A percentile compares a stretch with the other conserved stretches of the same genome.
phyloP scores from a whole-genome alignment of 1,140 invertebrate species.

The Drosophila subobscura region DNA sequence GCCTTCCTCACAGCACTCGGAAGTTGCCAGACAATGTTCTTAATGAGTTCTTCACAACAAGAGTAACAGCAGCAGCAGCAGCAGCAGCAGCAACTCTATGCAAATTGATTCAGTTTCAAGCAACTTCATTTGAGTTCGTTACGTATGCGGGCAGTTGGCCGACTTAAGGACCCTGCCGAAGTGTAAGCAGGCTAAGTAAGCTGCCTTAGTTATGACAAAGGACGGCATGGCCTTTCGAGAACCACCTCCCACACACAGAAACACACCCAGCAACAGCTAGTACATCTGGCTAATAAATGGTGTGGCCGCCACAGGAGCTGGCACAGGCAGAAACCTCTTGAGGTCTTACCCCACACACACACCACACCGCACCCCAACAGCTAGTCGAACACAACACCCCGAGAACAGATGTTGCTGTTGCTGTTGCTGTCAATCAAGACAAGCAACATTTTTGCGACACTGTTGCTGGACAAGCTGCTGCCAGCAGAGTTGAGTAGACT shows the following conservation, averaged over 20 bases:
- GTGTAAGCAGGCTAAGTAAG: constrained; percentile 41
- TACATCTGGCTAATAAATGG: constrained; percentile 63
- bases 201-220: constrained; percentile 54
- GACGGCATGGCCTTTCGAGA: constrained; percentile 28
- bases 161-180: constrained; percentile 25
- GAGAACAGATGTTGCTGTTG: constrained; percentile 29
- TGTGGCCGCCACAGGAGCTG: constrained; percentile 46
- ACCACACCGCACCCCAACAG: neutral
- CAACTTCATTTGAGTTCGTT: constrained; percentile 78
- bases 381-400: no score
- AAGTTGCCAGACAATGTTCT: constrained; percentile 46
- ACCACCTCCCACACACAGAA: constrained; percentile 3
- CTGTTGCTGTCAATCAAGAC: constrained; percentile 72
- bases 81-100: constrained; percentile 64
- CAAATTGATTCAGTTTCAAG: constrained; percentile 68
- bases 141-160: constrained; percentile 63
- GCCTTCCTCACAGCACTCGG: constrained; percentile 9
- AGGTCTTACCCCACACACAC: constrained; percentile 14
- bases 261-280: constrained; percentile 31
- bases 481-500: constrained; percentile 46
- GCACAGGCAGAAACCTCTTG: constrained; percentile 14
- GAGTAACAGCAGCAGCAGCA: constrained; percentile 24
- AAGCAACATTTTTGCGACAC: constrained; percentile 66
- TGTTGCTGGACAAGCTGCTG: constrained; percentile 70
- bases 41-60: constrained; percentile 67